Percentiles rank a stretch among this genome's conserved stretches.
Conservation (phyloP, 1,140 invertebrate species). For the Apocrypta bakeri region DNA sequence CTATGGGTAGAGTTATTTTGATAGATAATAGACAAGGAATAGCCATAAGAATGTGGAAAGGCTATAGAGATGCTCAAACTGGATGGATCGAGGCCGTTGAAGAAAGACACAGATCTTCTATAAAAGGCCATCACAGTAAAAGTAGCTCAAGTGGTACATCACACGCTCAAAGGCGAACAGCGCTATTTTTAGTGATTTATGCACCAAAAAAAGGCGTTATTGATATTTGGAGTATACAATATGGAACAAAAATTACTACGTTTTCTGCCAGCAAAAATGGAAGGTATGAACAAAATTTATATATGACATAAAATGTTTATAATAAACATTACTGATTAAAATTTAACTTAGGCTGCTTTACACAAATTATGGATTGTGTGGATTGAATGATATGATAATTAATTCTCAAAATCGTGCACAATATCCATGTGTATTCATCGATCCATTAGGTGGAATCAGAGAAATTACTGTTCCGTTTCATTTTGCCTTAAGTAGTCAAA, state of each 20-base stretch:
- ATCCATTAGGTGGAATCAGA: constrained; percentile 86
- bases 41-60: constrained; percentile 92
- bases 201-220: constrained; percentile 87
- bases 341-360: constrained; percentile 78
- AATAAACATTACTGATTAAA: neutral
- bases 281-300: constrained; percentile 65
- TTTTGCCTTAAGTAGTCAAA: constrained; percentile 89
- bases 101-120: constrained; percentile 71
- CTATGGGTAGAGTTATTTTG: constrained; percentile 89
- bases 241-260: constrained; percentile 90
- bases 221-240: constrained; percentile 90
- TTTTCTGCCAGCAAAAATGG: constrained; percentile 92
- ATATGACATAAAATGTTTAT: neutral
- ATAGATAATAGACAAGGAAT: constrained; percentile 88
- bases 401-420: constrained; percentile 74
- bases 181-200: constrained; percentile 90
- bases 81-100: constrained; percentile 89
- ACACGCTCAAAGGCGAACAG: constrained; percentile 68
- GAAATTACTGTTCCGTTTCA: constrained; percentile 93
- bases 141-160: constrained; percentile 63
- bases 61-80: constrained; percentile 94
- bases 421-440: constrained; percentile 87
- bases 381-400: constrained; percentile 74
- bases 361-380: constrained; percentile 86
- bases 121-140: constrained; percentile 69